Evolutionary conservation across 2,797 vertebrate species (phyloP).

Genomic region (Pseudotriccus pelzelni): DNA sequence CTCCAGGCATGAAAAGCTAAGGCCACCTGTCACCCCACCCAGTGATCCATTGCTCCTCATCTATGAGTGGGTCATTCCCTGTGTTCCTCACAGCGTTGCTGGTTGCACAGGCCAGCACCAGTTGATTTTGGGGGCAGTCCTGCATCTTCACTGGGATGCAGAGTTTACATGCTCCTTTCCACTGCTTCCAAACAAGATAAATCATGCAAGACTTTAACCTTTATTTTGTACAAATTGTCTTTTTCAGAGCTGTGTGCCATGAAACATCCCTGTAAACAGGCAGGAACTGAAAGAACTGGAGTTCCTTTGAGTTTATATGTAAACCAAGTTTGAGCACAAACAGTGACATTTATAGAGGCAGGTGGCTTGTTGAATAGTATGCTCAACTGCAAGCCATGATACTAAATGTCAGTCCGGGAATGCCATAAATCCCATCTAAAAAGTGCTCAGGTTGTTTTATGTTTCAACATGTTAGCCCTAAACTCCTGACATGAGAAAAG

Average conservation of each 20-base stretch:
- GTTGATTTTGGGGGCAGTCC: not conserved
- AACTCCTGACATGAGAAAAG: constrained; percentile 19
- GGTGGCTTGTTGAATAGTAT: not conserved
- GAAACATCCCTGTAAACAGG: not conserved
- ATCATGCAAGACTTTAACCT: not conserved
- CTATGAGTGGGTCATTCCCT: not conserved
- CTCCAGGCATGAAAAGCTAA: not conserved
- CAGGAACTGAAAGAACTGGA: not conserved
- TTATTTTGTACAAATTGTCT: not conserved
- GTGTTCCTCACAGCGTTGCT: not conserved
- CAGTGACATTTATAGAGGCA: constrained; percentile 17
- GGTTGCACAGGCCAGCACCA: not conserved
- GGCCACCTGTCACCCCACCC: not conserved
- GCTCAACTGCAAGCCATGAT: not conserved
- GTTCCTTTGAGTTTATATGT: not conserved
- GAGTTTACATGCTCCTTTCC: not conserved
- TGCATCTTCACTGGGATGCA: not conserved
- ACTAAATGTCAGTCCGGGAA: constrained; percentile 10
- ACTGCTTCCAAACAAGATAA: not conserved
- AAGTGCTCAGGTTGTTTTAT: not conserved
- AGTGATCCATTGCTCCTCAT: not conserved
- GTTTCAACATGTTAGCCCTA: not conserved
- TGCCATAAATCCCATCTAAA: constrained; percentile 4
- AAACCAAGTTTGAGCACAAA: not conserved
- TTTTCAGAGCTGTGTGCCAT: not conserved